Base-by-base conservation (phyloP, 2,888 invertebrate species). In the Leucozona laternaria region DNA sequence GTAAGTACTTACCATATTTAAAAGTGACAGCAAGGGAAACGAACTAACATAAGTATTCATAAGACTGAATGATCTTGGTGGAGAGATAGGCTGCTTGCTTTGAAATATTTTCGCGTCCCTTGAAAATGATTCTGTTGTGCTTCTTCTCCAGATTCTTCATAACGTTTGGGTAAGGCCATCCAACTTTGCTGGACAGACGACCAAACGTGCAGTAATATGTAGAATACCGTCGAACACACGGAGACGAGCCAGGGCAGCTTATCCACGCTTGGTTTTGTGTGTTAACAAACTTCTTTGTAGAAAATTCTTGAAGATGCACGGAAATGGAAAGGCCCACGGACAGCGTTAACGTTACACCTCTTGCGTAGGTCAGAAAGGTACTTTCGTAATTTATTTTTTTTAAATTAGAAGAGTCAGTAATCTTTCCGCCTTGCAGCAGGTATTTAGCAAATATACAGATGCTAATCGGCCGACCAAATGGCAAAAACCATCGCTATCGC, bases 271-370 rank as follows among this genome's bases (percentile, higher is more conserved):
- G 88, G 98, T 97, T 94, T 99, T 99, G 94, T 99, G 99, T 91
- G 99, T 99, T 91, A 99, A 95, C 99, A 99, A 99, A 89, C 99
- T 99, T 98, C 97, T 93, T 99, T 97, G 96, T 97, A 98, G 93
- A 99, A 96, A 91, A 99, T 98, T 93, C 98, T 97, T 90, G 97
- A 97, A 64, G 99, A 99, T 85, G 99, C 98, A 92, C 99, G 96
- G 94, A 97, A 98, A 93, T 99, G 99, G 96, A 97, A 99, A 70
- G 99, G 99, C 89, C 99, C 99, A 93, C 99, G 96, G 88, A 97
- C 96, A 72, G 99, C 99, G 93, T 99, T 99, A 37, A 99, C 98
- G 94, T 99, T 99, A 94, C 99, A 99, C 90, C 99, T 95, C 94
- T 99, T 99, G 88, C 97, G 96, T 91, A 99, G 94, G 94, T 99